A percentile compares a stretch with the other conserved stretches of the same genome.
Evolutionary conservation across 1,140 invertebrate species (phyloP).

Genomic region (Drosophila sp.): DNA sequence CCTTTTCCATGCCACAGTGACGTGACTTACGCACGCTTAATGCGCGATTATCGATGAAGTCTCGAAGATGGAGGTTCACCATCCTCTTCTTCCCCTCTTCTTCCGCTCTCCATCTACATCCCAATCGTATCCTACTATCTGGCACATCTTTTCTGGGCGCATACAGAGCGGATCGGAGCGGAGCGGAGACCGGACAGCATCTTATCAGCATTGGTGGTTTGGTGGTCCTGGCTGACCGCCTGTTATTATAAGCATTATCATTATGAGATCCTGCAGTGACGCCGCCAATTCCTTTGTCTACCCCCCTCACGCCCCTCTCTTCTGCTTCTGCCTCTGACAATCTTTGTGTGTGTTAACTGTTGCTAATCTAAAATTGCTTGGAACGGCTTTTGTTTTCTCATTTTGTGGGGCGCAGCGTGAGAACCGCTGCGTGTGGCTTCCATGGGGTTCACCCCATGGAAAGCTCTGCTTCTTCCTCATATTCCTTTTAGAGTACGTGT

Average conservation of each 20-base stretch:
- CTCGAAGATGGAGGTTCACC: conserved; percentile 9
- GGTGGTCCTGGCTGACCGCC: conserved; percentile 56
- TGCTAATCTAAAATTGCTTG: conserved; percentile 75
- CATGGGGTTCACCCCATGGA: conserved; percentile 6
- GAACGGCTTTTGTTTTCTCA: conserved; percentile 37
- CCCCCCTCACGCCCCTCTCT: background rate
- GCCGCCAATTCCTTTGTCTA: conserved; percentile 53
- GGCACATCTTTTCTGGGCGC: conserved; percentile 52
- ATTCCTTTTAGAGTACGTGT: conserved; percentile 41
- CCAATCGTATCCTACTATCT: conserved; percentile 19
- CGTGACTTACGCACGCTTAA: conserved; percentile 78
- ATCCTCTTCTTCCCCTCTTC: background rate
- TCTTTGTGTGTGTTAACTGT: conserved; percentile 60
- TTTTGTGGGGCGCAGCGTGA: conserved; percentile 65
- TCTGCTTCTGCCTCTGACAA: background rate
- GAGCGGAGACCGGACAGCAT: conserved; percentile 41
- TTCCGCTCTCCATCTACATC: background rate
- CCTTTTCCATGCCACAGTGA: conserved; percentile 34
- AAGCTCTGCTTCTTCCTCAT: background rate
- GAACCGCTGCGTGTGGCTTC: conserved; percentile 71
- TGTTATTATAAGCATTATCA: conserved; percentile 77
- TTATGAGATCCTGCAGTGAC: conserved; percentile 56
- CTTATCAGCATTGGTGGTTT: conserved; percentile 70
- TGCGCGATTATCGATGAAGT: conserved; percentile 69
- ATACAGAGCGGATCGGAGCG: conserved; percentile 21